These are phyloP conservation scores for Drosophila arizonae DNA, from an alignment of 1,140 invertebrate genomes.

Conservation along the genomic window DNA sequence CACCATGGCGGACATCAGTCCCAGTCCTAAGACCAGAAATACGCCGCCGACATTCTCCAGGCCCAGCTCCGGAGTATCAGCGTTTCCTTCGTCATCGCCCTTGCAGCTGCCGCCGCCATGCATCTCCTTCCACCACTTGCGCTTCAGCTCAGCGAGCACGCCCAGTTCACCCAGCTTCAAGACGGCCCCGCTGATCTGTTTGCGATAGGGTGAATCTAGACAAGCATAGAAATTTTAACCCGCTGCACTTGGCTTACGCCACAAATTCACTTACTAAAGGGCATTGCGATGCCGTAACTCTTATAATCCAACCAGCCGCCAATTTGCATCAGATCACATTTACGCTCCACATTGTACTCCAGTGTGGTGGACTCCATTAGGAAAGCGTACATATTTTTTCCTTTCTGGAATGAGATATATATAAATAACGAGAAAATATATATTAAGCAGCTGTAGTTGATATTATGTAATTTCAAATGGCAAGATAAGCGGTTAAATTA, in stretches of 20 bases:
- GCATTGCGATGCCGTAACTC: constrained; percentile 91
- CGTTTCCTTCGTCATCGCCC: constrained; percentile 58
- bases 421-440: not conserved
- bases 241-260: not conserved
- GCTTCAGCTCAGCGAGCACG: constrained; percentile 88
- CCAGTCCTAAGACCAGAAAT: constrained; percentile 87
- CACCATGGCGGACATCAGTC: constrained; percentile 84
- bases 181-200: constrained; percentile 88
- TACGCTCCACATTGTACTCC: constrained; percentile 93
- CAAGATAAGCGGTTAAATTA: not conserved
- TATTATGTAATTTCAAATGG: not conserved
- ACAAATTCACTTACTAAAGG: constrained; percentile 74
- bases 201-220: constrained; percentile 88
- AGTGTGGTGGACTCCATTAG: constrained; percentile 97
- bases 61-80: constrained; percentile 83
- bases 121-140: constrained; percentile 92
- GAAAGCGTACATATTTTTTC: constrained; percentile 94
- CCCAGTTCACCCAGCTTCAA: constrained; percentile 91
- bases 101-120: constrained; percentile 74
- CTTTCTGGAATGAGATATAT: constrained; percentile 77
- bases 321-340: constrained; percentile 97
- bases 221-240: not conserved
- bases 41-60: constrained; percentile 89
- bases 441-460: too few relatives aligned
- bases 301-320: constrained; percentile 94